Percentiles rank a stretch among this genome's conserved stretches.
phyloP scores from a whole-genome alignment of 2,888 invertebrate species.

The Andrena chrysosceles region DNA sequence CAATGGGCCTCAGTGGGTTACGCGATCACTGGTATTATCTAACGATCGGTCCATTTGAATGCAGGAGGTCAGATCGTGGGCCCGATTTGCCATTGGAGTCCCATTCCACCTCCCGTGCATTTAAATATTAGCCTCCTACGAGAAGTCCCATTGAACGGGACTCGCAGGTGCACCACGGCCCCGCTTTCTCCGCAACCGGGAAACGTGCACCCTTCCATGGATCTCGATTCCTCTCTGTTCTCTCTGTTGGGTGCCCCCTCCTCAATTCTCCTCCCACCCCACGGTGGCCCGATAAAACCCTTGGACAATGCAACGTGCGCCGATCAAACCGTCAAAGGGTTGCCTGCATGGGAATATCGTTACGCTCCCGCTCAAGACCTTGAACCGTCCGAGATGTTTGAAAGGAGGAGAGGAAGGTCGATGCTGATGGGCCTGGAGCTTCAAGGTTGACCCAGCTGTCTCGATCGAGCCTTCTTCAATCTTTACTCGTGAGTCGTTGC shows the following conservation, averaged over 20 bases:
- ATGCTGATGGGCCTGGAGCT: slow-evolving; percentile 50
- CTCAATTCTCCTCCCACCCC: slow-evolving; percentile 35
- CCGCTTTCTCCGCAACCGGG: slow-evolving; percentile 71
- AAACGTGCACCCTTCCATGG: slow-evolving; percentile 68
- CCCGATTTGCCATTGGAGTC: slow-evolving; percentile 60
- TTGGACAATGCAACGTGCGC: slow-evolving; percentile 66
- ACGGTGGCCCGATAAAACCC: slow-evolving; percentile 51
- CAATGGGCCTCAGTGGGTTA: slow-evolving; percentile 64
- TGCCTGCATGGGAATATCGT: slow-evolving; percentile 72
- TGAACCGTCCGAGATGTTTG: slow-evolving; percentile 50
- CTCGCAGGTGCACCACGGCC: slow-evolving; percentile 75
- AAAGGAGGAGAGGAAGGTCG: slow-evolving; percentile 55
- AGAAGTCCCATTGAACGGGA: slow-evolving; percentile 67
- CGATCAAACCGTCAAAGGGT: slow-evolving; percentile 70
- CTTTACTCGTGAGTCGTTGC: not conserved
- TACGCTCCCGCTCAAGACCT: slow-evolving; percentile 42
- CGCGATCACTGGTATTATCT: slow-evolving; percentile 79
- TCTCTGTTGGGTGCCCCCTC: slow-evolving; percentile 63
- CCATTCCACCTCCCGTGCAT: slow-evolving; percentile 70
- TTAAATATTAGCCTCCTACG: slow-evolving; percentile 82
- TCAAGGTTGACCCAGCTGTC: slow-evolving; percentile 62
- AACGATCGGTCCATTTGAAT: slow-evolving; percentile 81
- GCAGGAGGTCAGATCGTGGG: slow-evolving; percentile 72
- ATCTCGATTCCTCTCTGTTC: slow-evolving; percentile 65
- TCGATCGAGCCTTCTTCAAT: slow-evolving; percentile 37